Percentiles rank a stretch among this genome's conserved stretches.
Evolutionary conservation across 2,888 invertebrate genomes (phyloP).

Genomic region (Folsomia candida): DNA sequence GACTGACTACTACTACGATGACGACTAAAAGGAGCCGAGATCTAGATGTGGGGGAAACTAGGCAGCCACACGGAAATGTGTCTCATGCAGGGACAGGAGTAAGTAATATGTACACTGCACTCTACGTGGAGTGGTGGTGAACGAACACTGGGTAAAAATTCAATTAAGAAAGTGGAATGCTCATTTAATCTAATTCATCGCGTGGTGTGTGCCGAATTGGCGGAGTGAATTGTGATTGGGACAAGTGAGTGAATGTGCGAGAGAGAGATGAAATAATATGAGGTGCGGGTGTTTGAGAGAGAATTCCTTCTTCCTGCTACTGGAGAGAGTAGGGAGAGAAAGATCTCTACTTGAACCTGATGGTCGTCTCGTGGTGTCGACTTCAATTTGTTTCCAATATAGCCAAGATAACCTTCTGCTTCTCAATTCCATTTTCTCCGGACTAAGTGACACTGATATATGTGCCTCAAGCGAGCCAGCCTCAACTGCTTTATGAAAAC

Average conservation of each 20-base stretch:
- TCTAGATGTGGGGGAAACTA: no score
- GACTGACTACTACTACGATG: no score
- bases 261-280: conserved; percentile 36
- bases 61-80: no score
- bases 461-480: conserved; percentile 36
- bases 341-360: no score
- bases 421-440: conserved; percentile 45
- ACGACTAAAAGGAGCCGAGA: no score
- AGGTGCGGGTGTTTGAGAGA: conserved; percentile 42
- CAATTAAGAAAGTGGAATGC: conserved; percentile 7
- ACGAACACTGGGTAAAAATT: conserved; percentile 1
- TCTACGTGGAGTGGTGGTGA: not conserved
- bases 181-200: not conserved
- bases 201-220: not conserved
- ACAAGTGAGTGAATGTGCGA: conserved; percentile 21
- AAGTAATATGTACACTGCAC: no score
- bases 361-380: conserved; percentile 29
- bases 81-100: no score
- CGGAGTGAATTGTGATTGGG: not conserved
- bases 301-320: no score
- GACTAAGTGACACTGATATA: conserved; percentile 45
- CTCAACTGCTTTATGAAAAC: conserved; percentile 41
- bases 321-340: no score
- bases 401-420: conserved; percentile 32
- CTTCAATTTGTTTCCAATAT: conserved; percentile 48